Percentiles rank a stretch among this genome's conserved stretches.
These are phyloP conservation scores for Scrobipalpa atriplicella DNA, from an alignment of 2,888 invertebrate genomes.

Conservation along the genomic window DNA sequence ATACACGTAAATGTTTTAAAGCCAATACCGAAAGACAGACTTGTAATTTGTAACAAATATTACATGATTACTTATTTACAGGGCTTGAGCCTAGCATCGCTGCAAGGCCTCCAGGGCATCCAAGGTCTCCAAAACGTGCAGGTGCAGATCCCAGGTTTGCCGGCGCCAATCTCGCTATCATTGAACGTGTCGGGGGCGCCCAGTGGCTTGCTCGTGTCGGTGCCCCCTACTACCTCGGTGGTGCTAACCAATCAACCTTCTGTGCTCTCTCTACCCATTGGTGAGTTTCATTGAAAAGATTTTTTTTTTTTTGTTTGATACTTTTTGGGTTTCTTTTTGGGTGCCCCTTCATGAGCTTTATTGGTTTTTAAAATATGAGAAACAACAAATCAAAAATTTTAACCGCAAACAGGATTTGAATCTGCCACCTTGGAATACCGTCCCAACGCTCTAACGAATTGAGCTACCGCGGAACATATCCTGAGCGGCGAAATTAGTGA, in stretches of 20 bases:
- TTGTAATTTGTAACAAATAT: not conserved
- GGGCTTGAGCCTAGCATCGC: constrained; percentile 89
- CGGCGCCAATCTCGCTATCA: constrained; percentile 93
- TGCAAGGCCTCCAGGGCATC: constrained; percentile 89
- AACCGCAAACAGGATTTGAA: too few species aligned
- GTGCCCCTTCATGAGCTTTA: too few species aligned
- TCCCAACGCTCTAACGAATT: too few species aligned
- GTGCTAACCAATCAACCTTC: constrained; percentile 81
- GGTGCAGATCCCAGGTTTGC: constrained; percentile 91
- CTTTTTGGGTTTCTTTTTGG: too few species aligned
- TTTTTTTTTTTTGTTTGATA: too few species aligned
- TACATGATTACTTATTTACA: constrained; percentile 49
- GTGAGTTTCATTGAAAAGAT: constrained; percentile 56
- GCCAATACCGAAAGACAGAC: not conserved
- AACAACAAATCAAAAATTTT: too few species aligned
- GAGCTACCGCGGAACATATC: too few species aligned
- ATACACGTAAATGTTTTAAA: constrained; percentile 16
- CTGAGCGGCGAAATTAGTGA: too few species aligned
- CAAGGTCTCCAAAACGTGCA: constrained; percentile 91
- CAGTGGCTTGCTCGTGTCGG: constrained; percentile 86
- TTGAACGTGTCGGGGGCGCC: constrained; percentile 87
- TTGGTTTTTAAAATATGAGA: too few species aligned
- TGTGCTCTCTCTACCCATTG: constrained; percentile 84
- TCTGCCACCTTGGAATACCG: too few species aligned
- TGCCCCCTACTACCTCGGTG: constrained; percentile 81